These are phyloP conservation scores for Xerus rutilus DNA, from an alignment of 2,797 vertebrate genomes.

Conservation along the genomic window DNA sequence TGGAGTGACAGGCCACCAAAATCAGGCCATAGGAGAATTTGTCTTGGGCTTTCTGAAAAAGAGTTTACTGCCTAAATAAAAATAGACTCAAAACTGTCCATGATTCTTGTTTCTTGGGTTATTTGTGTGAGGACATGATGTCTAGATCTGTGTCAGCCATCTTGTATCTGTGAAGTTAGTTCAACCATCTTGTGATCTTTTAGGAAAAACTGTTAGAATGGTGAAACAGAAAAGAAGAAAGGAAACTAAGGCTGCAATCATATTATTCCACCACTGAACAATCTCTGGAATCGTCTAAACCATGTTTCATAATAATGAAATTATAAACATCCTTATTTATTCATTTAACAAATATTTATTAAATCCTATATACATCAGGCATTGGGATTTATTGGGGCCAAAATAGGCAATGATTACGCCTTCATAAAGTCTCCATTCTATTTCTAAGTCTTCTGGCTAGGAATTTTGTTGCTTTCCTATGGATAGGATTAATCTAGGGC, in stretches of 20 bases:
- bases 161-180: neutral
- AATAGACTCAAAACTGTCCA: neutral
- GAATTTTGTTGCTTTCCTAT: neutral
- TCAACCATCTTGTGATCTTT: neutral
- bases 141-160: neutral
- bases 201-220: neutral
- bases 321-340: neutral
- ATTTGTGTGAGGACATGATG: neutral
- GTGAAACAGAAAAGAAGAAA: neutral
- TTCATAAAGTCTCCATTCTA: neutral
- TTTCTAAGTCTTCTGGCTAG: neutral
- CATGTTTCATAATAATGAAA: neutral
- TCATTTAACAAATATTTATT: constrained; percentile 15
- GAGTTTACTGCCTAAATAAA: neutral
- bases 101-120: neutral
- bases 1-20: neutral
- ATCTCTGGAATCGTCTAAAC: neutral
- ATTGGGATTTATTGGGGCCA: neutral
- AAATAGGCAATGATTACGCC: neutral
- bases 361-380: neutral
- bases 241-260: neutral
- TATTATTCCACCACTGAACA: neutral
- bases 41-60: neutral
- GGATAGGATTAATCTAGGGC: neutral
- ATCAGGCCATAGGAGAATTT: neutral